These are phyloP conservation scores for Acipenser transmontanus DNA, from an alignment of 2,797 vertebrate genomes.

Conservation along the genomic window DNA sequence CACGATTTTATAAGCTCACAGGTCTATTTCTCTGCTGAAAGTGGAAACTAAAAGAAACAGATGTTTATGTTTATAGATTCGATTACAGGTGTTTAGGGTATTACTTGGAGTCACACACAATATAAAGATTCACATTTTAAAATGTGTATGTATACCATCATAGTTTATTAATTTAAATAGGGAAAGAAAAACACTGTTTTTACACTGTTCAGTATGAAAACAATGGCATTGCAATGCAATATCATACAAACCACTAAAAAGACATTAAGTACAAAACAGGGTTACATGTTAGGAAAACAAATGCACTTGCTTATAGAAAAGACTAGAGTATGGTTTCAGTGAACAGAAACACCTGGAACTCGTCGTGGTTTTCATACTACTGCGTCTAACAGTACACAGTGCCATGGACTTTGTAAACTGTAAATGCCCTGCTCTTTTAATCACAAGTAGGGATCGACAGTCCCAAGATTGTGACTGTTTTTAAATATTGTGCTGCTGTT, in stretches of 20 bases:
- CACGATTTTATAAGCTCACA: too few relatives aligned
- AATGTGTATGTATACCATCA: constrained; percentile 33
- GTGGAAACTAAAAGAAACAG: too few relatives aligned
- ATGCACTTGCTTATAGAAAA: constrained; percentile 13
- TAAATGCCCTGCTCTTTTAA: constrained; percentile 4
- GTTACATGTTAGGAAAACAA: constrained; percentile 33
- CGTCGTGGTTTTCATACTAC: neutral
- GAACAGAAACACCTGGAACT: constrained; percentile 5
- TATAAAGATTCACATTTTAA: neutral
- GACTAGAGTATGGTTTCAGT: constrained; percentile 13
- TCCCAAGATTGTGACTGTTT: neutral
- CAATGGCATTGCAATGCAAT: constrained; percentile 41
- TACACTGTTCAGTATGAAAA: constrained; percentile 41
- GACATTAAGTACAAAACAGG: constrained; percentile 52
- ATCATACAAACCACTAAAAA: constrained; percentile 57
- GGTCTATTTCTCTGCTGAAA: too few relatives aligned
- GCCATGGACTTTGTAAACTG: neutral
- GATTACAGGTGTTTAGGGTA: neutral
- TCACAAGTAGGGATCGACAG: neutral
- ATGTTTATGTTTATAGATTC: too few relatives aligned
- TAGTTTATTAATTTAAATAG: constrained; percentile 52
- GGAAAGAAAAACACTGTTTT: constrained; percentile 31
- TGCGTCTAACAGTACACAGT: neutral
- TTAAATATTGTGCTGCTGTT: neutral
- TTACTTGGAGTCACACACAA: neutral